Evolutionary conservation across 2,797 vertebrate species (phyloP), one percentile per base, ranked within the genome.

Genomic region (Onychomys torridus): DNA sequence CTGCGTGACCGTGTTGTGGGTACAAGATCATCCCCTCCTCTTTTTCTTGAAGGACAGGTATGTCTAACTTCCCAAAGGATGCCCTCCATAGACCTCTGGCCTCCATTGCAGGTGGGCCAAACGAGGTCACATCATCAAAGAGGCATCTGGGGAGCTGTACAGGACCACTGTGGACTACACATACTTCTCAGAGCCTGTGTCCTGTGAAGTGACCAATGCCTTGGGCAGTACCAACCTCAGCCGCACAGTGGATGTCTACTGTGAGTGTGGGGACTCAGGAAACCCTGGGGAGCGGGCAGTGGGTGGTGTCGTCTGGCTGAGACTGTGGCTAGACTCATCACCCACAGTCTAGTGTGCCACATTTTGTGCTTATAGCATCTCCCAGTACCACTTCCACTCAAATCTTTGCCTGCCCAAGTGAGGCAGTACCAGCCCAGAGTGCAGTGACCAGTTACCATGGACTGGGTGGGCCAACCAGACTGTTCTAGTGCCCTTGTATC

Each of bases 181-280:
- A 0, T 99, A 99, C 98, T 99, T 99, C 97, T 99, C 99, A 0
- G 99, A 99, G 90, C 99, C 99, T 0, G 99, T 99, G 21, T 99
- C 99, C 97, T 99, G 99, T 0, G 99, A 99, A 98, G 99, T 99
- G 90, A 99, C 99, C 98, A 99, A 99, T 0, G 98, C 99, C 0
- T 98, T 99, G 59, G 99, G 99, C 97, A 99, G 99, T 98, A 99
- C 99, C 27, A 99, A 99, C 98, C 99, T 99, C 98, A 99, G 99
- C 98, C 99, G 99, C 82, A 99, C 99, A 0, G 99, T 99, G 21
- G 99, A 99, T 0, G 99, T 99, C 89, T 99, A 99, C 97, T 99
- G 99, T 99, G 97, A 99, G 99, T 99, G 73, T 46, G 0, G 1
- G 6, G n/a, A 0, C 14, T 0, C 0, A 4, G 49, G 55, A 52